These are phyloP conservation scores for Brenthis hecate DNA, from an alignment of 2,888 invertebrate species.

Conservation along the genomic window DNA sequence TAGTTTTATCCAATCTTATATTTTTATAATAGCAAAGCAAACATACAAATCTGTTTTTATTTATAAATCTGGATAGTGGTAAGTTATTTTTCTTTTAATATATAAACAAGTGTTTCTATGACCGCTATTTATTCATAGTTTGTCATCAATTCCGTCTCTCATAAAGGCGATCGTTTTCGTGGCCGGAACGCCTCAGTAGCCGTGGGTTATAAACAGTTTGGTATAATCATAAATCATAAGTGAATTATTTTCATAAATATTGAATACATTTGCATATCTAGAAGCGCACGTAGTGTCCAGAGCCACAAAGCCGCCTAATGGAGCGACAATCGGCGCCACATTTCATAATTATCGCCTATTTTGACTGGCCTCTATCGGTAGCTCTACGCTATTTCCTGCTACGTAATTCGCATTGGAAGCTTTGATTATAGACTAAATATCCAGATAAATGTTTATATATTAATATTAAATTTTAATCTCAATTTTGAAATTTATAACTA, in stretches of 20 bases:
- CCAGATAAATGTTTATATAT: background rate
- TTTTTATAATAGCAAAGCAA: background rate
- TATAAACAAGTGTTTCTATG: background rate
- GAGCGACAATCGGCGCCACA: conserved; percentile 75
- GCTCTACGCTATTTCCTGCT: conserved; percentile 54
- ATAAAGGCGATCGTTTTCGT: background rate
- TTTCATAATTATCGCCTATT: conserved; percentile 81
- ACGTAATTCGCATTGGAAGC: conserved; percentile 49
- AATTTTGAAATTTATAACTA: background rate
- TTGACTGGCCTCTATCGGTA: conserved; percentile 75
- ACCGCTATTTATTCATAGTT: background rate
- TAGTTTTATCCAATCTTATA: background rate
- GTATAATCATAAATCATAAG: conserved; percentile 32
- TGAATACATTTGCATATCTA: conserved; percentile 68
- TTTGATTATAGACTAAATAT: conserved; percentile 19
- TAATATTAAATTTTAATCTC: background rate
- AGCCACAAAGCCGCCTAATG: conserved; percentile 75
- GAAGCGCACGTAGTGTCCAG: conserved; percentile 56
- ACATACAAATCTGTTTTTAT: background rate
- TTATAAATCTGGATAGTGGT: background rate
- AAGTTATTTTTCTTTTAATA: background rate
- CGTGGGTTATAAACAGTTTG: conserved; percentile 14
- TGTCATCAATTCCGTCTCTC: background rate
- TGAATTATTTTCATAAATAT: conserved; percentile 44
- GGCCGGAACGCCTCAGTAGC: conserved; percentile 13